Percentiles rank a stretch among this genome's conserved stretches.
phyloP scores from a whole-genome alignment of 37 sponge, comb jelly and placozoan genomes.

The Eunapius fragilis region DNA sequence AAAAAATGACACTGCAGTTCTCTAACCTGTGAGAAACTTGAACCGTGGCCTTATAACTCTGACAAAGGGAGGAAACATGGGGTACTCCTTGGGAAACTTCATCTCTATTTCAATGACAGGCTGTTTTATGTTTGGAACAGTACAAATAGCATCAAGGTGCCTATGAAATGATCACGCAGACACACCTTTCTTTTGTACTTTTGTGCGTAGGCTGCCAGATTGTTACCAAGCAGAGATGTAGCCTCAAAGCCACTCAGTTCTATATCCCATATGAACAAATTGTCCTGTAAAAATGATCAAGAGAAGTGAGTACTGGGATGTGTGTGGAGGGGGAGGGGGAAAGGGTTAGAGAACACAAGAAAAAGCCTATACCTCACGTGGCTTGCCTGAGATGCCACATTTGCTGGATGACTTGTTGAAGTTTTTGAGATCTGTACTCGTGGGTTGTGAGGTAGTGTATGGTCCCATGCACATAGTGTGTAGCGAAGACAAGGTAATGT shows the following conservation, averaged over 20 bases:
- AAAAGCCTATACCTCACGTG: slow-evolving; percentile 27
- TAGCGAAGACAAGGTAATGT: too few relatives aligned
- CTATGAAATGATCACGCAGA: too few relatives aligned
- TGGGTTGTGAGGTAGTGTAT: too few relatives aligned
- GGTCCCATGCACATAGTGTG: too few relatives aligned
- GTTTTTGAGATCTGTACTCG: slow-evolving; percentile 56
- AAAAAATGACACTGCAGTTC: too few relatives aligned
- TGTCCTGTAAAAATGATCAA: too few relatives aligned
- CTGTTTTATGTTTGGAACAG: slow-evolving; percentile 3
- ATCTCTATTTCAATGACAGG: slow-evolving; percentile 81
- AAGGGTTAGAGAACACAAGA: neutral
- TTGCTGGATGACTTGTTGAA: slow-evolving; percentile 60
- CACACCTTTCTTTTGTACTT: slow-evolving; percentile 55
- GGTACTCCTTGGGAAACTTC: slow-evolving; percentile 90
- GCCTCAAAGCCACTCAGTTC: slow-evolving; percentile 75
- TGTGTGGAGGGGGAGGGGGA: neutral
- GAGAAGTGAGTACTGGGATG: too few relatives aligned
- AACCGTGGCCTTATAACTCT: slow-evolving; percentile 76
- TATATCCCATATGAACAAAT: slow-evolving; percentile 74
- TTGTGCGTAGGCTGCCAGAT: slow-evolving; percentile 59
- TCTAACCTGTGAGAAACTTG: slow-evolving; percentile 77
- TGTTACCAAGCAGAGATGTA: slow-evolving; percentile 35
- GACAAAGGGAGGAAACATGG: slow-evolving; percentile 86
- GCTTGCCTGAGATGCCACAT: slow-evolving; percentile 66
- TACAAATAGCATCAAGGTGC: neutral